Percentiles rank a stretch among this genome's conserved stretches.
Evolutionary conservation across 2,888 invertebrate species (phyloP).

Genomic region (Oegoconia quadripuncta): DNA sequence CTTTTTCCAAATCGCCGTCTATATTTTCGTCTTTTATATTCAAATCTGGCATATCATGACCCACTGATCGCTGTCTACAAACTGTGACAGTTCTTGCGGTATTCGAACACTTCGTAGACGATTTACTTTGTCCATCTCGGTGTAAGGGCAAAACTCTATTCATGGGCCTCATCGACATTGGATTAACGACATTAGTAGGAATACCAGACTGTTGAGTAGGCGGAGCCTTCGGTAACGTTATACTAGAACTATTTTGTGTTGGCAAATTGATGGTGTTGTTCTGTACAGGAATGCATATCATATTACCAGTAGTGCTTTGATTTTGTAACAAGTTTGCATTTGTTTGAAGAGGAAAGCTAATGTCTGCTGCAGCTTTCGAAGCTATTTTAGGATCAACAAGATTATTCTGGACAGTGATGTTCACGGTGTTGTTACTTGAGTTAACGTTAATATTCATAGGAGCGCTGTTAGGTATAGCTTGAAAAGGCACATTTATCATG

Average conservation of each 20-base stretch:
- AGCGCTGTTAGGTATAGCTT: constrained; percentile 72
- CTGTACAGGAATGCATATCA: constrained; percentile 70
- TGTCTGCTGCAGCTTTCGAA: constrained; percentile 60
- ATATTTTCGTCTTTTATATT: constrained; percentile 74
- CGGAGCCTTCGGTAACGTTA: constrained; percentile 80
- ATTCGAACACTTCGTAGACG: constrained; percentile 49
- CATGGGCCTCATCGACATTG: constrained; percentile 84
- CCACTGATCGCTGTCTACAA: constrained; percentile 56
- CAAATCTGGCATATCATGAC: constrained; percentile 74
- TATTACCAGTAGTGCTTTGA: constrained; percentile 53
- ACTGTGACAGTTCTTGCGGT: constrained; percentile 46
- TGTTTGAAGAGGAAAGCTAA: constrained; percentile 63
- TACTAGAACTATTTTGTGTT: constrained; percentile 75
- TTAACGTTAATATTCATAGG: constrained; percentile 75
- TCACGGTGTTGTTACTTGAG: constrained; percentile 72
- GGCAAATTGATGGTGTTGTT: constrained; percentile 71
- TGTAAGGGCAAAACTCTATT: constrained; percentile 89
- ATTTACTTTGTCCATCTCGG: constrained; percentile 80
- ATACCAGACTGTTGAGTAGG: constrained; percentile 80
- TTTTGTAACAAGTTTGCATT: constrained; percentile 55
- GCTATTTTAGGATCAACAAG: constrained; percentile 73
- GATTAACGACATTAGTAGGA: constrained; percentile 86
- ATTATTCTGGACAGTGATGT: constrained; percentile 72
- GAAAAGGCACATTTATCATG: constrained; percentile 74
- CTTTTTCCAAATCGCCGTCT: constrained; percentile 73